phyloP scores from a whole-genome alignment of 2,888 invertebrate species.

The Phaonia tiefii region DNA sequence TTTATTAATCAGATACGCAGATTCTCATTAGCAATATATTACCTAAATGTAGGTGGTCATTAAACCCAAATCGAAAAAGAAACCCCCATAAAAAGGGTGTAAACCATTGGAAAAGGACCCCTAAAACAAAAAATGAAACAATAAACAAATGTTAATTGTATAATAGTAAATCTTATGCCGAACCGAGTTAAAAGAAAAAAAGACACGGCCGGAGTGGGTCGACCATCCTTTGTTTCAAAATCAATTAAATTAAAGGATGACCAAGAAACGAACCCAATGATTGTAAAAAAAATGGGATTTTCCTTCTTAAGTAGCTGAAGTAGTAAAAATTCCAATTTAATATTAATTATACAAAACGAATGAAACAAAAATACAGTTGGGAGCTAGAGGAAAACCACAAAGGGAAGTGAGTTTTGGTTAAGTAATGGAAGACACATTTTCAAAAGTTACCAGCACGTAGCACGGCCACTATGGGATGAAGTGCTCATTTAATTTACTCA shows the following conservation, averaged over 20 bases:
- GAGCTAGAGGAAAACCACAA: neutral
- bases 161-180: conserved; percentile 14
- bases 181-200: no score
- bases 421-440: neutral
- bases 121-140: conserved; percentile 26
- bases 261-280: neutral
- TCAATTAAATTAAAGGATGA: conserved; percentile 34
- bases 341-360: conserved; percentile 13
- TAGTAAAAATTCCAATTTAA: conserved; percentile 24
- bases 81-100: conserved; percentile 9
- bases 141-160: conserved; percentile 30
- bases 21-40: conserved; percentile 15
- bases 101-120: neutral
- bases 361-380: neutral
- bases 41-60: neutral
- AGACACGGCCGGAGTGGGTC: neutral
- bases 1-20: conserved; percentile 6
- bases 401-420: neutral
- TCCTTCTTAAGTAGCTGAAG: neutral
- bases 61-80: neutral
- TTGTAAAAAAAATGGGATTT: neutral
- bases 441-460: conserved; percentile 5
- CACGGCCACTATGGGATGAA: neutral
- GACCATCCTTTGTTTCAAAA: conserved; percentile 30
- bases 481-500: conserved; percentile 74